Conservation (phyloP, 2,797 vertebrate genomes). For the Lutjanus campechanus region DNA sequence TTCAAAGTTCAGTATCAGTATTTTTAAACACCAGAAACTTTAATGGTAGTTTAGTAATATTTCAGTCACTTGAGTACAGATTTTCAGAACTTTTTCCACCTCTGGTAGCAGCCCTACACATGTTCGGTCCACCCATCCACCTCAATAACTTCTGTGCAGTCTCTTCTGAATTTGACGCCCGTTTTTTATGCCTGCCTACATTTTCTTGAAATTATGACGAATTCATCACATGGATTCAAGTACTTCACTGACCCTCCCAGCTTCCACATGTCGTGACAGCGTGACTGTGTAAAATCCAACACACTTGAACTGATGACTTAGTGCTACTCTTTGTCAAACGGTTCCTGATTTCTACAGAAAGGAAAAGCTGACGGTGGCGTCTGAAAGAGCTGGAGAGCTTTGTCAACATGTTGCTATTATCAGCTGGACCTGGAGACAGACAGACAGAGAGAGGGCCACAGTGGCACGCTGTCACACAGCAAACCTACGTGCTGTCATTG, state of each 20-base stretch:
- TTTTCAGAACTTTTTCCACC: too few species aligned
- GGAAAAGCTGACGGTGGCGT: constrained; percentile 53
- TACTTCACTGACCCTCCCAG: background rate
- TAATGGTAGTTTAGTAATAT: too few species aligned
- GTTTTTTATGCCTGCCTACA: background rate
- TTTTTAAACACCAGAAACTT: too few species aligned
- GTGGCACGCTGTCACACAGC: constrained; percentile 9
- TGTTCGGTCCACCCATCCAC: background rate
- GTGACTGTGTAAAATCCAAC: constrained; percentile 21
- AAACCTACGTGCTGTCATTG: constrained; percentile 10
- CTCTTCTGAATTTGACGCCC: background rate
- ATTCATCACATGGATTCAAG: background rate
- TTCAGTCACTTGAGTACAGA: too few species aligned
- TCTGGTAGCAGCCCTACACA: too few species aligned
- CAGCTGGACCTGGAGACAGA: constrained; percentile 55
- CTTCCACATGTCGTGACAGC: background rate
- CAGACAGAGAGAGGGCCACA: constrained; percentile 25
- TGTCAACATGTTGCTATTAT: constrained; percentile 52
- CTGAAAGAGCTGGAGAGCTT: constrained; percentile 61
- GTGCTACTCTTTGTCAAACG: constrained; percentile 48
- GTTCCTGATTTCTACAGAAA: constrained; percentile 45
- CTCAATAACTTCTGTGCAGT: background rate
- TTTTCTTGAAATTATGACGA: background rate
- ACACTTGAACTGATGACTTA: constrained; percentile 61
- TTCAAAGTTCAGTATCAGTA: too few species aligned